phyloP scores from a whole-genome alignment of 2,888 invertebrate species.

The Cremastobaeus sp. region DNA sequence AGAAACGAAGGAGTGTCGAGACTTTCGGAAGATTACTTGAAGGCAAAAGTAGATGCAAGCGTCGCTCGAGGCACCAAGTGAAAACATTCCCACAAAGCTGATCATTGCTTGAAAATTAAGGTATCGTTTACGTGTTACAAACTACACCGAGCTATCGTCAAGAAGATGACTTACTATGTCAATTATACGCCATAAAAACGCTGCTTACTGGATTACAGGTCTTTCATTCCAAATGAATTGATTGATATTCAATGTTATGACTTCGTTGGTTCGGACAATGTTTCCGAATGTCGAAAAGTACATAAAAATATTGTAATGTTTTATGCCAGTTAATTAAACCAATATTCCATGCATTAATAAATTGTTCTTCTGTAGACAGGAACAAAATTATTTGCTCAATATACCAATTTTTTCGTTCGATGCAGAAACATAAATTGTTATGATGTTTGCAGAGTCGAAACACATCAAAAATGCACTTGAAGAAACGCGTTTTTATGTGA shows the following conservation, averaged over 20 bases:
- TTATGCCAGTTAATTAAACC: too few relatives aligned
- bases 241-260: conserved; percentile 22
- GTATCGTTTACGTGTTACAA: conserved; percentile 36
- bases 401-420: too few relatives aligned
- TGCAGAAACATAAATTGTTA: too few relatives aligned
- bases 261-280: neutral
- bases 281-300: conserved; percentile 8
- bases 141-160: conserved; percentile 22
- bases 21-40: conserved; percentile 59
- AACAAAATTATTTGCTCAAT: too few relatives aligned
- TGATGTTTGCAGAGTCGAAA: too few relatives aligned
- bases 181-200: conserved; percentile 33
- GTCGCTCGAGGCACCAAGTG: conserved; percentile 57
- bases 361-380: too few relatives aligned
- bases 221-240: conserved; percentile 7
- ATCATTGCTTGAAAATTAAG: conserved; percentile 44
- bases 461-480: neutral
- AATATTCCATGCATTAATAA: neutral
- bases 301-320: too few relatives aligned
- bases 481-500: too few relatives aligned
- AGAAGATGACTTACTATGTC: conserved; percentile 34
- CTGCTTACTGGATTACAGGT: conserved; percentile 20
- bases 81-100: conserved; percentile 60
- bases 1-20: conserved; percentile 55
- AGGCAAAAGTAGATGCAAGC: conserved; percentile 60